Percentiles rank a stretch among this genome's conserved stretches.
Evolutionary conservation across 1,140 invertebrate genomes (phyloP).

Genomic region (Sweltsa coloradensis): DNA sequence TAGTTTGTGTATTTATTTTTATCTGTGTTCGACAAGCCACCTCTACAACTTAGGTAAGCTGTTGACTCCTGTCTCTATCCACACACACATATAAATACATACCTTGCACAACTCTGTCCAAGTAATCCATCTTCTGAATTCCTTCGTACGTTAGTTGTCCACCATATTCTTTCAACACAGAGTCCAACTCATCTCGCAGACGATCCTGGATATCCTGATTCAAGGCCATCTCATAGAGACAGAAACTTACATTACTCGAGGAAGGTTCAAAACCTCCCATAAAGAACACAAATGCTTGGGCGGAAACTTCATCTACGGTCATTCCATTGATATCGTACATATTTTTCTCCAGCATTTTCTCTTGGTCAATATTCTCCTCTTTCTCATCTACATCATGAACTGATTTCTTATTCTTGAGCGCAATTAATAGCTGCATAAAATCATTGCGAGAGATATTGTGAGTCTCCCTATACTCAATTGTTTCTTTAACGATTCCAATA

Average conservation of each 20-base stretch:
- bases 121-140: slow-evolving; percentile 10
- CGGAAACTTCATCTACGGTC: too few species aligned
- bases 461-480: slow-evolving; percentile 31
- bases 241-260: slow-evolving; percentile 8
- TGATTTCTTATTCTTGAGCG: slow-evolving; percentile 33
- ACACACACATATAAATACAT: too few species aligned
- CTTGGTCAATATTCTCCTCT: too few species aligned
- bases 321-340: too few species aligned
- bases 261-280: slow-evolving; percentile 20
- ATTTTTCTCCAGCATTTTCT: too few species aligned
- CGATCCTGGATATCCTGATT: slow-evolving; percentile 20
- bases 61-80: too few species aligned
- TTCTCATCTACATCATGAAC: not conserved
- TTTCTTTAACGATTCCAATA: slow-evolving; percentile 29
- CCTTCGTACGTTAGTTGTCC: slow-evolving; percentile 13
- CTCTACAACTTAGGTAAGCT: too few species aligned
- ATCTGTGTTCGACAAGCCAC: too few species aligned
- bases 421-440: slow-evolving; percentile 40
- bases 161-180: slow-evolving; percentile 4
- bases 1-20: too few species aligned
- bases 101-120: slow-evolving; percentile 17
- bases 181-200: slow-evolving; percentile 14
- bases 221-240: slow-evolving; percentile 12
- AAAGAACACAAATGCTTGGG: slow-evolving; percentile 16
- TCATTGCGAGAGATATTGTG: slow-evolving; percentile 36